Conservation (phyloP, 2,888 invertebrate genomes). For the Nomada lathburiana region DNA sequence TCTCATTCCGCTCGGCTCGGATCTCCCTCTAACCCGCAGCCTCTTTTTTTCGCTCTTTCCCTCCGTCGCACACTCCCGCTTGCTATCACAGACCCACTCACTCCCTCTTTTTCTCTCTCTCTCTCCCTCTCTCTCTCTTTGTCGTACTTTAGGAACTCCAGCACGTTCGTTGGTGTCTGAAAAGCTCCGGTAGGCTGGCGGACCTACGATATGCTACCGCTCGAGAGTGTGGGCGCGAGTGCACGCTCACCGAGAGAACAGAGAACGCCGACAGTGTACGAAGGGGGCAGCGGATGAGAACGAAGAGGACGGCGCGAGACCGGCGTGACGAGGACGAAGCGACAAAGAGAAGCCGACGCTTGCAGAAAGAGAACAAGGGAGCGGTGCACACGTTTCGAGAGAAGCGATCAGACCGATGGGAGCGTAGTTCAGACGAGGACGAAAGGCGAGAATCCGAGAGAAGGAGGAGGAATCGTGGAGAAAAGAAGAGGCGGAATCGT, state of each 20-base stretch:
- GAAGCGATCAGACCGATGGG: constrained; percentile 41
- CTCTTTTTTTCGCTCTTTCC: constrained; percentile 35
- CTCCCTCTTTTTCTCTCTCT: constrained; percentile 37
- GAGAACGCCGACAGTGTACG: constrained; percentile 48
- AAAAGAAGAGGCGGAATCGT: constrained; percentile 63
- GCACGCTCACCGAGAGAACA: constrained; percentile 54
- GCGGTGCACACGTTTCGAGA: constrained; percentile 53
- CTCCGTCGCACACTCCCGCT: constrained; percentile 25
- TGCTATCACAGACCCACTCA: constrained; percentile 3
- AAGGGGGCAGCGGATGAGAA: constrained; percentile 40
- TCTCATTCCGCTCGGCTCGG: constrained; percentile 35
- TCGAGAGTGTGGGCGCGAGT: constrained; percentile 65
- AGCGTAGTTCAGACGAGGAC: constrained; percentile 46
- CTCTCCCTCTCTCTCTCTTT: neutral
- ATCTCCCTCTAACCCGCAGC: constrained; percentile 20
- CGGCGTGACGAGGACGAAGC: constrained; percentile 40
- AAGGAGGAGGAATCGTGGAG: constrained; percentile 52
- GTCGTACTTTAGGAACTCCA: constrained; percentile 41
- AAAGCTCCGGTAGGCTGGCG: constrained; percentile 72
- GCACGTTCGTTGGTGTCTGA: constrained; percentile 61
- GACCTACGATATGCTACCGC: constrained; percentile 73
- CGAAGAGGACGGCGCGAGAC: constrained; percentile 45
- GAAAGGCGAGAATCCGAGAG: constrained; percentile 63
- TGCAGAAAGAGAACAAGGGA: constrained; percentile 56
- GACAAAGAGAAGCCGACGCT: constrained; percentile 62